These are phyloP conservation scores for Hyposoter didymator DNA, from an alignment of 2,888 invertebrate genomes.

Conservation along the genomic window DNA sequence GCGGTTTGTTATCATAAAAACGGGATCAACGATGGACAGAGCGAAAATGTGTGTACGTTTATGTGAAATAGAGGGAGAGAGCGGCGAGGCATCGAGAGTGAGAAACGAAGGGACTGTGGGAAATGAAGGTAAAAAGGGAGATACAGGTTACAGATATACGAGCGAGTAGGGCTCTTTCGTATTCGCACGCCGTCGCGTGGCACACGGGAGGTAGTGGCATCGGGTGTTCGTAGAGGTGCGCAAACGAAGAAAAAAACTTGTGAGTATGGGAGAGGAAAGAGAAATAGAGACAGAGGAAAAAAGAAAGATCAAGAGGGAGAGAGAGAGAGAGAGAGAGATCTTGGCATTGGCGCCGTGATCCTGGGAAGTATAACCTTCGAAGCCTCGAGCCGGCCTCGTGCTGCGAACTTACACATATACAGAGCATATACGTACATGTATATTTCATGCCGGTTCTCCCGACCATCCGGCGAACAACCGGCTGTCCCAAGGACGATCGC, in stretches of 20 bases:
- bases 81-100: constrained; percentile 37
- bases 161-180: constrained; percentile 57
- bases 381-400: constrained; percentile 64
- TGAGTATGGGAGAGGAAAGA: constrained; percentile 6
- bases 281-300: constrained; percentile 44
- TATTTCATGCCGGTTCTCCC: constrained; percentile 43
- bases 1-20: background rate
- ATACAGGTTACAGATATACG: constrained; percentile 60
- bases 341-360: constrained; percentile 75
- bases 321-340: constrained; percentile 59
- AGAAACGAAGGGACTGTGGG: constrained; percentile 29
- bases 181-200: constrained; percentile 68
- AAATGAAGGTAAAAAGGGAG: constrained; percentile 44
- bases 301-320: constrained; percentile 22
- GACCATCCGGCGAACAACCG: constrained; percentile 57
- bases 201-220: constrained; percentile 55
- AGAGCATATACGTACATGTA: background rate
- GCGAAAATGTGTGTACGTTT: background rate
- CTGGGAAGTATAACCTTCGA: constrained; percentile 73
- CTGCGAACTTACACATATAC: constrained; percentile 42
- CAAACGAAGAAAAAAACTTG: constrained; percentile 36
- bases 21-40: constrained; percentile 1
- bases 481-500: constrained; percentile 60
- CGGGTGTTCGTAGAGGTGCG: constrained; percentile 45
- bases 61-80: constrained; percentile 43